Conservation (phyloP, 2,888 invertebrate genomes). For the Chironomus riparius region DNA sequence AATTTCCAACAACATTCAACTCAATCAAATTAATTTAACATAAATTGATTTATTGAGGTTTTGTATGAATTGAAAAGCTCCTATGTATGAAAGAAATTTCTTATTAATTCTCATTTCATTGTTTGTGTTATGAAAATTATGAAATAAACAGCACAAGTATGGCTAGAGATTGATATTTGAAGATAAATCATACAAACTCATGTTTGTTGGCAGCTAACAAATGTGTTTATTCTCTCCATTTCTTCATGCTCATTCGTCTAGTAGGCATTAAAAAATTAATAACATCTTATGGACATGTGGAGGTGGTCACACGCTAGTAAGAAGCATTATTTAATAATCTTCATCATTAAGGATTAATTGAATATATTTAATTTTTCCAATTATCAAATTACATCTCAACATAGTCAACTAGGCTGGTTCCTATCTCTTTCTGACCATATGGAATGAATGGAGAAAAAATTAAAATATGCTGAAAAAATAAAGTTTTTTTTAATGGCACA, state of each 20-base stretch:
- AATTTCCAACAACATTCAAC: not conserved
- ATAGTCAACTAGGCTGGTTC: too few species aligned
- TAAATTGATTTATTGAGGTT: slow-evolving; percentile 19
- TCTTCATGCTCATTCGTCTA: too few species aligned
- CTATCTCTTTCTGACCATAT: too few species aligned
- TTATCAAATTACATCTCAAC: too few species aligned
- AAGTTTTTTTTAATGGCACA: too few species aligned
- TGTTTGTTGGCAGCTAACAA: slow-evolving; percentile 21
- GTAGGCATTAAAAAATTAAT: too few species aligned
- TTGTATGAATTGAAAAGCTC: not conserved
- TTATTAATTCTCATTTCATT: not conserved
- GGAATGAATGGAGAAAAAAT: too few species aligned
- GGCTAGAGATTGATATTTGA: slow-evolving; percentile 15
- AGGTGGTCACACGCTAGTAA: not conserved
- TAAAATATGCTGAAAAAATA: too few species aligned
- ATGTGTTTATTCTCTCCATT: slow-evolving; percentile 13
- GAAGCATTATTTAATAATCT: not conserved
- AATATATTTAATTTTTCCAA: too few species aligned
- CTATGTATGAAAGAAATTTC: not conserved
- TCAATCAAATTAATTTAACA: slow-evolving; percentile 18
- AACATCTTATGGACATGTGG: not conserved
- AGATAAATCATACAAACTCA: slow-evolving; percentile 16
- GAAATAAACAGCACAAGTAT: not conserved
- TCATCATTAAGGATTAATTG: too few species aligned
- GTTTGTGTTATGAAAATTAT: slow-evolving; percentile 1